A percentile compares a stretch with the other conserved stretches of the same genome.
These are phyloP conservation scores for Graphium colonna DNA, from an alignment of 2,888 invertebrate species.

Conservation along the genomic window DNA sequence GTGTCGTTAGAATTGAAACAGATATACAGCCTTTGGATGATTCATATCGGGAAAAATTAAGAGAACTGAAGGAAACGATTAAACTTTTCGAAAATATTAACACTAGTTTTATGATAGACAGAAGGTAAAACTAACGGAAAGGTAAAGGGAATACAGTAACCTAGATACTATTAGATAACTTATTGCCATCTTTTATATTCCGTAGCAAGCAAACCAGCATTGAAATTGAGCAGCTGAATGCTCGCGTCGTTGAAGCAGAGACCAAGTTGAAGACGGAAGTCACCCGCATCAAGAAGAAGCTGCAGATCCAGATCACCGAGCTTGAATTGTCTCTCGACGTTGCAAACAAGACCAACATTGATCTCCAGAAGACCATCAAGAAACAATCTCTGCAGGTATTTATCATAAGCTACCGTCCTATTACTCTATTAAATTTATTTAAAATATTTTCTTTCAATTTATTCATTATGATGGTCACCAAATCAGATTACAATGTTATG, in stretches of 20 bases:
- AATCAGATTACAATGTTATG: too few species aligned
- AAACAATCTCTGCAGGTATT: conserved; percentile 94
- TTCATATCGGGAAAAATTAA: conserved; percentile 79
- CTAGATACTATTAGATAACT: too few species aligned
- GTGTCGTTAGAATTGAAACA: conserved; percentile 55
- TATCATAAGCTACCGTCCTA: too few species aligned
- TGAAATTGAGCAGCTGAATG: conserved; percentile 97
- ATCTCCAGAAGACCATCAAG: conserved; percentile 98
- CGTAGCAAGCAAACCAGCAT: conserved; percentile 97
- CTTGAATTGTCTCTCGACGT: conserved; percentile 97
- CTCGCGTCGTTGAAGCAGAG: conserved; percentile 97
- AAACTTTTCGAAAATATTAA: conserved; percentile 82
- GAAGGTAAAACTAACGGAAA: conserved; percentile 75
- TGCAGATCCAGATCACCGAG: conserved; percentile 98
- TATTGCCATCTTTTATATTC: conserved; percentile 16
- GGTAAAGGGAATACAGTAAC: too few species aligned
- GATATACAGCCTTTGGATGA: conserved; percentile 72
- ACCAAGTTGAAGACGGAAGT: conserved; percentile 97
- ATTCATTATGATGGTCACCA: too few species aligned
- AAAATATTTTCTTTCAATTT: too few species aligned
- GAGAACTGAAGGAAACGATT: conserved; percentile 81
- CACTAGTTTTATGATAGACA: conserved; percentile 80
- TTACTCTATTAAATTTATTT: too few species aligned
- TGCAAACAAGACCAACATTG: conserved; percentile 98
- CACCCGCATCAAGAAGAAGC: conserved; percentile 98